These are phyloP conservation scores for Centropus unirufus DNA, from an alignment of 2,113 vertebrate genomes.

Conservation along the genomic window DNA sequence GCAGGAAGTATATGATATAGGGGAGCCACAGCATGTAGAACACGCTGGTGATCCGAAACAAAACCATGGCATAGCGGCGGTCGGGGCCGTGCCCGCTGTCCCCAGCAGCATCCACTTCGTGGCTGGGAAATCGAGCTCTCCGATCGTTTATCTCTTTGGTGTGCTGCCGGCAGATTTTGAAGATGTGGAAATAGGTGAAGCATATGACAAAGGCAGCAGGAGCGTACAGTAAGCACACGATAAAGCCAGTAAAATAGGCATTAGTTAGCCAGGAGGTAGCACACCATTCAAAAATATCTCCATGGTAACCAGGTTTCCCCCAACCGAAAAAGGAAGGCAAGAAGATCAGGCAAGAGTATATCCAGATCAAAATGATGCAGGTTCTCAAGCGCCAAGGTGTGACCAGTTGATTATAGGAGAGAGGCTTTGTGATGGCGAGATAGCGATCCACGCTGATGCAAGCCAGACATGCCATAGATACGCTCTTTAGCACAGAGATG, in stretches of 20 bases:
- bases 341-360: slow-evolving; percentile 94
- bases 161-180: slow-evolving; percentile 97
- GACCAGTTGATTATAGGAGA: slow-evolving; percentile 97
- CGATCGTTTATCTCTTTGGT: slow-evolving; percentile 97
- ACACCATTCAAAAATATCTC: slow-evolving; percentile 99
- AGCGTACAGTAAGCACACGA: slow-evolving; percentile 95
- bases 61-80: slow-evolving; percentile 93
- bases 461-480: slow-evolving; percentile 97
- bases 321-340: slow-evolving; percentile 97
- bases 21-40: slow-evolving; percentile 98
- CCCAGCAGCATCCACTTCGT: slow-evolving; percentile 87
- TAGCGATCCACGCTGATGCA: slow-evolving; percentile 98
- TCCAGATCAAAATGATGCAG: slow-evolving; percentile 95
- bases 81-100: slow-evolving; percentile 90
- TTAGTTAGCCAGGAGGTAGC: slow-evolving; percentile 96
- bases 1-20: slow-evolving; percentile 97
- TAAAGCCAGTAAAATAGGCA: slow-evolving; percentile 95
- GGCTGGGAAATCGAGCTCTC: slow-evolving; percentile 92
- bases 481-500: slow-evolving; percentile 97
- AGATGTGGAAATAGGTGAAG: slow-evolving; percentile 99
- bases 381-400: slow-evolving; percentile 93
- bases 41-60: slow-evolving; percentile 97
- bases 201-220: slow-evolving; percentile 96
- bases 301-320: slow-evolving; percentile 99
- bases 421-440: slow-evolving; percentile 95